A percentile compares a stretch with the other conserved stretches of the same genome.
Conservation (phyloP, 2,888 invertebrate genomes). For the Eretmocerus hayati region DNA sequence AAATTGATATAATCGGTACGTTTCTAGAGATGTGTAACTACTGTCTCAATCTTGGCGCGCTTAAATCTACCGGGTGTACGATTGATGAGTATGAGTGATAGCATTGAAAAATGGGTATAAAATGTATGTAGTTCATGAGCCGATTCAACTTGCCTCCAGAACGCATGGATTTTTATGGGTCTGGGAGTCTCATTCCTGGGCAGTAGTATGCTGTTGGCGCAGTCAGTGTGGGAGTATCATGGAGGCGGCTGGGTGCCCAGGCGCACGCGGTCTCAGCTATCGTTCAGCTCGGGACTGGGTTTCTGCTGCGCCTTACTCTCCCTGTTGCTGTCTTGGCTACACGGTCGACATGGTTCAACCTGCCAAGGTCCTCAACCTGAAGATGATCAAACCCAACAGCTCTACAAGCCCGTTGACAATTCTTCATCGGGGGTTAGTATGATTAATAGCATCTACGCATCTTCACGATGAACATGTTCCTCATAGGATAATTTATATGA, state of each 20-base stretch:
- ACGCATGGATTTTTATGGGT: conserved; percentile 66
- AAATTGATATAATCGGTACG: no score
- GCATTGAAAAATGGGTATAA: no score
- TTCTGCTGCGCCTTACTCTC: conserved; percentile 42
- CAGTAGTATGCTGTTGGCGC: conserved; percentile 60
- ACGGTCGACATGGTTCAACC: conserved; percentile 32
- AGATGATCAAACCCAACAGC: conserved; percentile 37
- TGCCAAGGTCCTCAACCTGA: conserved; percentile 33
- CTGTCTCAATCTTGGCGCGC: no score
- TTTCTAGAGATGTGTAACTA: no score
- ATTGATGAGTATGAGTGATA: no score
- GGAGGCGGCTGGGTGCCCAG: conserved; percentile 63
- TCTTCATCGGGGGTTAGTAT: conserved; percentile 35
- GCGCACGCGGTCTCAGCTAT: conserved; percentile 64
- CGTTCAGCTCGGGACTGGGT: conserved; percentile 40
- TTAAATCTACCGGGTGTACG: no score
- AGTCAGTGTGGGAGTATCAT: conserved; percentile 61
- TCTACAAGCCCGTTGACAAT: conserved; percentile 44
- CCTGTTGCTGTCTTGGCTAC: conserved; percentile 42
- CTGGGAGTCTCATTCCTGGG: conserved; percentile 65
- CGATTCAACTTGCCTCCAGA: no score
- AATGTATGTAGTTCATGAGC: no score
- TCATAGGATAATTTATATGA: no score
- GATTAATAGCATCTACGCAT: no score
- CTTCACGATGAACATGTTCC: no score